Evolutionary conservation across 2,888 invertebrate genomes (phyloP).

Genomic region (Melieria crassipennis): DNA sequence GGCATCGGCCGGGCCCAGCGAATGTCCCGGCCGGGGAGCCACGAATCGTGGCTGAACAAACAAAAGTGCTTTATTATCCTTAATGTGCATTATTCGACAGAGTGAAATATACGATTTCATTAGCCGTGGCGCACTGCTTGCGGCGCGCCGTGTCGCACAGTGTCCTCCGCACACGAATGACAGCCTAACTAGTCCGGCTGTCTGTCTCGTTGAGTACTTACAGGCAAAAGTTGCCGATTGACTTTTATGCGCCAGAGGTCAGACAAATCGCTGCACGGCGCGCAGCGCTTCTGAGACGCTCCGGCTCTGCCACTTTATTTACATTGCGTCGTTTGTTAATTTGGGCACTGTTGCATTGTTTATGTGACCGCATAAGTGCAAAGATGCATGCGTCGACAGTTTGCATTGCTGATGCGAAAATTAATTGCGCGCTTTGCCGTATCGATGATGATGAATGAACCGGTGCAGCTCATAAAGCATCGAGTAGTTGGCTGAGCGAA

Average conservation of each 20-base stretch:
- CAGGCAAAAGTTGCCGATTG: slow-evolving; percentile 37
- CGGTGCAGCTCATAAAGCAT: not conserved
- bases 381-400: slow-evolving; percentile 21
- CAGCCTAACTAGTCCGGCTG: not conserved
- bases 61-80: slow-evolving; percentile 51
- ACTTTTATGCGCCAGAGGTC: slow-evolving; percentile 40
- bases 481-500: not conserved
- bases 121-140: slow-evolving; percentile 41
- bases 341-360: slow-evolving; percentile 27
- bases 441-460: slow-evolving; percentile 12
- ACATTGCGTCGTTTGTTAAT: slow-evolving; percentile 1
- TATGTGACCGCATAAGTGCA: slow-evolving; percentile 42
- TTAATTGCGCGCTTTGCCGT: slow-evolving; percentile 36
- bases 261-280: slow-evolving; percentile 36
- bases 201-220: not conserved
- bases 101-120: slow-evolving; percentile 49
- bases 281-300: not conserved
- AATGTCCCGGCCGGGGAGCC: not conserved
- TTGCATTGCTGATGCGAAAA: slow-evolving; percentile 38
- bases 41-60: slow-evolving; percentile 44
- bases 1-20: not conserved
- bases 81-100: slow-evolving; percentile 48
- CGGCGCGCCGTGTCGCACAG: too few species aligned
- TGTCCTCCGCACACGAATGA: not conserved
- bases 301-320: slow-evolving; percentile 33